Conservation (phyloP, 2,797 vertebrate species). For the Microcaecilia unicolor region DNA sequence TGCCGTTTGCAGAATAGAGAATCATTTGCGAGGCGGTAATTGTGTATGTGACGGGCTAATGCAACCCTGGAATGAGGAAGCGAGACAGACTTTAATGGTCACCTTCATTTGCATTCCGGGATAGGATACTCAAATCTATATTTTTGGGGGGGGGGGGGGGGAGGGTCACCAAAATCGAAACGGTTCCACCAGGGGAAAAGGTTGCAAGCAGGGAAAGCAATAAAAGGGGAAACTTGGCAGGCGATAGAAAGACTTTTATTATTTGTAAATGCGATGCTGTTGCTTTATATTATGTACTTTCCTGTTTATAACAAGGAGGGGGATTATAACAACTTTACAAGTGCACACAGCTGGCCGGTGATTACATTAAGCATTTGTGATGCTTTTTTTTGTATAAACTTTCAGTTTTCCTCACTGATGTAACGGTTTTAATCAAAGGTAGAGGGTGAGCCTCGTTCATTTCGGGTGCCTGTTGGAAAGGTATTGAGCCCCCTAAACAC, state of each 20-base stretch:
- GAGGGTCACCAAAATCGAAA: background rate
- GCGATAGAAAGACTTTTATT: constrained; percentile 48
- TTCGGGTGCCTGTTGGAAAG: too few species aligned
- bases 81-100: background rate
- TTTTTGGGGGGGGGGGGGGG: too few species aligned
- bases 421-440: constrained; percentile 61
- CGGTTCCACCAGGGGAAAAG: constrained; percentile 2
- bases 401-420: constrained; percentile 39
- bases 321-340: constrained; percentile 98
- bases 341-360: constrained; percentile 91
- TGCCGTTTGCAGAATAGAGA: too few species aligned
- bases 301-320: constrained; percentile 95
- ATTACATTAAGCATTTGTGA: constrained; percentile 88
- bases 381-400: constrained; percentile 72
- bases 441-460: too few species aligned
- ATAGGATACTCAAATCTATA: background rate
- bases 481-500: too few species aligned
- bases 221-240: constrained; percentile 64
- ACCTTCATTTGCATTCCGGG: background rate
- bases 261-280: constrained; percentile 80
- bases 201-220: constrained; percentile 37
- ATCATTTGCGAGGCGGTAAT: too few species aligned
- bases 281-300: constrained; percentile 96
- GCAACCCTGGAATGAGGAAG: background rate
- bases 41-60: too few species aligned